Evolutionary conservation across 2,797 vertebrate genomes (phyloP).

Genomic region (Setipinna tenuifilis): DNA sequence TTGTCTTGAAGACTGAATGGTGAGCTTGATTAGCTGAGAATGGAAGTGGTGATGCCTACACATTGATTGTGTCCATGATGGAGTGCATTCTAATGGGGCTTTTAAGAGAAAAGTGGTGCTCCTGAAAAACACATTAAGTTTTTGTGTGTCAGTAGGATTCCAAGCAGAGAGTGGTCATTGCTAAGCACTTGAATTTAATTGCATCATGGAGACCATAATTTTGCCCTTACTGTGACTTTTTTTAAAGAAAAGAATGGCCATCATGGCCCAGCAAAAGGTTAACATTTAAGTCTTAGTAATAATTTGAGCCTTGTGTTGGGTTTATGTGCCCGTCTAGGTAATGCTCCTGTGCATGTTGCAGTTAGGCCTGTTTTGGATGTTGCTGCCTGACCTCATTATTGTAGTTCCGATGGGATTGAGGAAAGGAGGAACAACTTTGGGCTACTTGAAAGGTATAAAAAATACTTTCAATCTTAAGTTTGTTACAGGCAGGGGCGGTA

Average conservation of each 20-base stretch:
- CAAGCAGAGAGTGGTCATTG: not conserved
- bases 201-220: not conserved
- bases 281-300: not conserved
- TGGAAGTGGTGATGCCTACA: not conserved
- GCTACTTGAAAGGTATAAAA: not conserved
- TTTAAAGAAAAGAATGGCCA: not conserved
- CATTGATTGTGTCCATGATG: not conserved
- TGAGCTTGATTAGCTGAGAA: not conserved
- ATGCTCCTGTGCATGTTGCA: not conserved
- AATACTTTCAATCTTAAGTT: not conserved
- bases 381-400: not conserved
- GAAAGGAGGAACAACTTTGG: no score
- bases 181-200: not conserved
- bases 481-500: not conserved
- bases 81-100: not conserved
- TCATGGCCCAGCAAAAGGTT: not conserved
- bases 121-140: not conserved
- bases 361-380: not conserved
- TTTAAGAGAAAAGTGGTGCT: not conserved
- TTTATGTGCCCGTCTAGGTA: not conserved
- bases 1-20: not conserved
- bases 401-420: not conserved
- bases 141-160: not conserved
- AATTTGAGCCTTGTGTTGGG: not conserved
- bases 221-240: not conserved